phyloP scores from a whole-genome alignment of 2,888 invertebrate species.

The Drosophila yooni region DNA sequence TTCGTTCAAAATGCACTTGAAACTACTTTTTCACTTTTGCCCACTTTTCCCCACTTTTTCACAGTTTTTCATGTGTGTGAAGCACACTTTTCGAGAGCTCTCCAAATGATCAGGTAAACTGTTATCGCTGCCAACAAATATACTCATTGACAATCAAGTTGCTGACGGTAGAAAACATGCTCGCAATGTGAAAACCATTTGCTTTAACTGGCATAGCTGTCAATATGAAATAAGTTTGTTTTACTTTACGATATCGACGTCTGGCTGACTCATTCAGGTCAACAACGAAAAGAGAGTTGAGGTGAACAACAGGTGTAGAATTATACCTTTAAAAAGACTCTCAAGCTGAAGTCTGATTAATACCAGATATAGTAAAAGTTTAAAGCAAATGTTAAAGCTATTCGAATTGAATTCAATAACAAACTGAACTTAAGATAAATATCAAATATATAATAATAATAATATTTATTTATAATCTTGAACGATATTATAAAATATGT shows the following conservation, averaged over 20 bases:
- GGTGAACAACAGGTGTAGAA: neutral
- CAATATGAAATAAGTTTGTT: neutral
- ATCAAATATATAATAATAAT: neutral
- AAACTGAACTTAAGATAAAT: neutral
- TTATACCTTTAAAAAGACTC: too few species aligned
- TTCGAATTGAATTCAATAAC: too few species aligned
- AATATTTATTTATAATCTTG: neutral
- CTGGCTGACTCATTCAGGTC: neutral
- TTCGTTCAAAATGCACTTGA: constrained; percentile 63
- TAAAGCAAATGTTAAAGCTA: too few species aligned
- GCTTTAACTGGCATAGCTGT: neutral
- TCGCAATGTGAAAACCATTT: neutral
- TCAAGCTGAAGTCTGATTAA: neutral
- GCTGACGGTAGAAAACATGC: neutral
- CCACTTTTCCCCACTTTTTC: constrained; percentile 5
- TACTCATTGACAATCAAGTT: constrained; percentile 19
- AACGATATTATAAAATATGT: neutral
- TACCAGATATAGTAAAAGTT: neutral
- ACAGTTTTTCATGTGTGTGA: constrained; percentile 35
- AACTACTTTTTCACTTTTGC: constrained; percentile 59
- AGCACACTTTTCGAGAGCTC: constrained; percentile 26
- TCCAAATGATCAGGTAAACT: constrained; percentile 23
- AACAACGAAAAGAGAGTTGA: neutral
- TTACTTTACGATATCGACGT: neutral
- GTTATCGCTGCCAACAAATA: constrained; percentile 5